These are phyloP conservation scores for Drosophila paracracens DNA, from an alignment of 2,888 invertebrate species.

Conservation along the genomic window DNA sequence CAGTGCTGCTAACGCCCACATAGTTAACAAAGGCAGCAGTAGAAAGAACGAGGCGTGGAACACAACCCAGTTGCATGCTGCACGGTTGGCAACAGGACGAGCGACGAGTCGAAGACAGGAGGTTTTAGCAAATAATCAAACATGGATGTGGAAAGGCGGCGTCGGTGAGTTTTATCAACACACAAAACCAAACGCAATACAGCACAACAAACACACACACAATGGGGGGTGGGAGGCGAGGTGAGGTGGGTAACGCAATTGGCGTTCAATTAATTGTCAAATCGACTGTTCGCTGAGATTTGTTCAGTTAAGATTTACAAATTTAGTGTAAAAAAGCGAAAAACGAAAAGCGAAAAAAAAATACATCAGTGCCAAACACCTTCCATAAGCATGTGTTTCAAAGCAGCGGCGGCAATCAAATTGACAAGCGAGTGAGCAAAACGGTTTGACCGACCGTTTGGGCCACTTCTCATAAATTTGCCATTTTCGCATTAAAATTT, in stretches of 20 bases:
- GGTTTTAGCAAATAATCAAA: conserved; percentile 24
- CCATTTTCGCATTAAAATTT: conserved; percentile 83
- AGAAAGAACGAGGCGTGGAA: background rate
- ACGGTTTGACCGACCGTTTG: conserved; percentile 41
- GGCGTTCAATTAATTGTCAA: conserved; percentile 60
- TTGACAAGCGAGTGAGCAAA: conserved; percentile 77
- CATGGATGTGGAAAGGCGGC: conserved; percentile 73
- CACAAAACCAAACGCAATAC: background rate
- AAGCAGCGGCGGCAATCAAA: conserved; percentile 70
- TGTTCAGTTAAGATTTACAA: conserved; percentile 53
- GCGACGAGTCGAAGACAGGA: conserved; percentile 30
- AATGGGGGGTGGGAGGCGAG: background rate
- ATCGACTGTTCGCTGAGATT: conserved; percentile 42
- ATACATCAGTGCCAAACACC: conserved; percentile 72
- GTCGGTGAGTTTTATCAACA: conserved; percentile 63
- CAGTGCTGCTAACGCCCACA: conserved; percentile 27
- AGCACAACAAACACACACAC: background rate
- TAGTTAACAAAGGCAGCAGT: background rate
- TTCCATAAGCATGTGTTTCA: conserved; percentile 63
- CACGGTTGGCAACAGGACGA: conserved; percentile 15
- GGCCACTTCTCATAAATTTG: conserved; percentile 81
- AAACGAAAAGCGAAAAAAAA: conserved; percentile 7
- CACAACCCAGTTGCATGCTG: conserved; percentile 43
- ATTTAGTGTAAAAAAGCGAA: conserved; percentile 31
- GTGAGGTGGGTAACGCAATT: conserved; percentile 10